Evolutionary conservation across 2,888 invertebrate genomes (phyloP).

Genomic region (Meloe dianella): DNA sequence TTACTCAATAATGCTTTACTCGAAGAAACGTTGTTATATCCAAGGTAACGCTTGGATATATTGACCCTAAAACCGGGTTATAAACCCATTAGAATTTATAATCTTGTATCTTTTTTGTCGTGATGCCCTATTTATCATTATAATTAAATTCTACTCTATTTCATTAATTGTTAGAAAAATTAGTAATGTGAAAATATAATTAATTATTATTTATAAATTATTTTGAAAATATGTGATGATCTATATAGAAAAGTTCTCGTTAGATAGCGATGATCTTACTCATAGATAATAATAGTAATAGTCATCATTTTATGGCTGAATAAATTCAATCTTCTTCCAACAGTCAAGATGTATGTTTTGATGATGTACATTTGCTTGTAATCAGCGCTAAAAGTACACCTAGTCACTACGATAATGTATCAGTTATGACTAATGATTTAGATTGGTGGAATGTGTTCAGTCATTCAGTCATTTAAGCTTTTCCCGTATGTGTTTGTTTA

Average conservation of each 20-base stretch:
- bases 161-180: too few species aligned
- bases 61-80: too few species aligned
- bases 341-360: constrained; percentile 39
- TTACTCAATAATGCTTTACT: too few species aligned
- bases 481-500: constrained; percentile 66
- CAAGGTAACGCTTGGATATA: too few species aligned
- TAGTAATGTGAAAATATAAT: too few species aligned
- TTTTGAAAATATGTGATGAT: not conserved
- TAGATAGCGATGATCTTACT: not conserved
- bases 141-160: too few species aligned
- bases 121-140: too few species aligned
- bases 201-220: not conserved
- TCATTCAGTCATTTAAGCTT: constrained; percentile 67
- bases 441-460: constrained; percentile 64
- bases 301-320: constrained; percentile 2
- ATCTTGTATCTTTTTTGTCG: too few species aligned
- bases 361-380: constrained; percentile 46
- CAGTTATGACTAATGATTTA: constrained; percentile 59
- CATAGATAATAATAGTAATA: not conserved
- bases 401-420: constrained; percentile 58
- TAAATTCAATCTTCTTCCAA: constrained; percentile 9
- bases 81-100: too few species aligned
- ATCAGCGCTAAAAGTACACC: constrained; percentile 58
- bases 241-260: not conserved
- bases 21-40: too few species aligned